These are phyloP conservation scores for Acanthosoma haemorrhoidale DNA, from an alignment of 2,888 invertebrate genomes.

Conservation along the genomic window DNA sequence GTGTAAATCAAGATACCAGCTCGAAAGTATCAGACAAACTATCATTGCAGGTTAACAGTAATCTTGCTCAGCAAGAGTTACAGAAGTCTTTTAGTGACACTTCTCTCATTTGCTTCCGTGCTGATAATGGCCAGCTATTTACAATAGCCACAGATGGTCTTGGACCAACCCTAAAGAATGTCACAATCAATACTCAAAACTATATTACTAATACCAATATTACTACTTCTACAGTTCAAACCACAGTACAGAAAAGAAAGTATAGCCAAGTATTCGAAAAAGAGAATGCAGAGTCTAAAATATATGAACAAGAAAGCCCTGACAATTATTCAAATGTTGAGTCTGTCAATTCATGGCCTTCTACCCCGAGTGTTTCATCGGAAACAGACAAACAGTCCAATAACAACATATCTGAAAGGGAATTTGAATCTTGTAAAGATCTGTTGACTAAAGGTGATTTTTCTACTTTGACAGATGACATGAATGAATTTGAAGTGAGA, in stretches of 20 bases:
- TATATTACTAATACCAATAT: slow-evolving; percentile 32
- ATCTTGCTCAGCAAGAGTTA: neutral
- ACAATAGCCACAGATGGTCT: slow-evolving; percentile 23
- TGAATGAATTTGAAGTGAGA: neutral
- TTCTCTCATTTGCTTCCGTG: slow-evolving; percentile 16
- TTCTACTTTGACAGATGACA: slow-evolving; percentile 26
- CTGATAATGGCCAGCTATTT: slow-evolving; percentile 34
- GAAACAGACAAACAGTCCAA: slow-evolving; percentile 4
- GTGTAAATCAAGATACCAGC: neutral
- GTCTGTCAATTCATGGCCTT: slow-evolving; percentile 19
- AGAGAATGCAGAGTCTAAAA: neutral
- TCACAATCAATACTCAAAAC: slow-evolving; percentile 32
- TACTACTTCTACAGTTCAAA: slow-evolving; percentile 22
- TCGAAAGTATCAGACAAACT: neutral
- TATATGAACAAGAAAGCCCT: neutral
- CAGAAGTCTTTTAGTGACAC: slow-evolving; percentile 20
- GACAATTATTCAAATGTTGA: slow-evolving; percentile 11
- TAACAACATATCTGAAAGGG: neutral
- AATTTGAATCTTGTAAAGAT: slow-evolving; percentile 36
- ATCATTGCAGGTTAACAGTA: neutral
- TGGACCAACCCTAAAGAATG: slow-evolving; percentile 24
- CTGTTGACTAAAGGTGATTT: slow-evolving; percentile 36
- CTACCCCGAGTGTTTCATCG: slow-evolving; percentile 25
- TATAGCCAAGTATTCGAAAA: slow-evolving; percentile 23
- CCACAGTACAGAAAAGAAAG: slow-evolving; percentile 22